phyloP scores from a whole-genome alignment of 2,888 invertebrate species.

The Dasypolia templi region DNA sequence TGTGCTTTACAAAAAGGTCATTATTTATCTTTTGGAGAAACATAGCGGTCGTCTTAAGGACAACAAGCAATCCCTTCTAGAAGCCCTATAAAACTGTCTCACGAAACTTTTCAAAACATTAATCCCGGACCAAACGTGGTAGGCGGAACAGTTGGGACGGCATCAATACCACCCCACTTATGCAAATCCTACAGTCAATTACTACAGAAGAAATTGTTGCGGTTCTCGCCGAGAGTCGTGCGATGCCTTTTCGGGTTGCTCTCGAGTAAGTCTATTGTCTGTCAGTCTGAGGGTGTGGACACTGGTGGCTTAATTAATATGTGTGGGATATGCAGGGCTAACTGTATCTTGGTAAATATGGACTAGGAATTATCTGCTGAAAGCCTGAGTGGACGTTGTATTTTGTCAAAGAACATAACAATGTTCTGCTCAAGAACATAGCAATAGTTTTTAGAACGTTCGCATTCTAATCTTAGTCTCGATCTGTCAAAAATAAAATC shows the following conservation, averaged over 20 bases:
- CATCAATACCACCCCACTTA: conserved; percentile 73
- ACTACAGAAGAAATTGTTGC: conserved; percentile 84
- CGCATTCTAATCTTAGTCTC: too few species aligned
- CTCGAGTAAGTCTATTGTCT: conserved; percentile 79
- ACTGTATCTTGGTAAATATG: conserved; percentile 2
- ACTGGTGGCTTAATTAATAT: conserved; percentile 52
- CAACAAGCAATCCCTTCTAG: neutral
- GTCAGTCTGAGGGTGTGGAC: conserved; percentile 65
- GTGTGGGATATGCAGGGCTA: conserved; percentile 9
- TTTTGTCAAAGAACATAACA: neutral
- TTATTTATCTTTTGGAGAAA: neutral
- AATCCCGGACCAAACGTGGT: conserved; percentile 61
- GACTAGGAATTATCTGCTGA: neutral
- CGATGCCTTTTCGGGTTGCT: conserved; percentile 81
- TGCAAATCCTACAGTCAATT: conserved; percentile 85
- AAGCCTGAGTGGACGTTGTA: neutral
- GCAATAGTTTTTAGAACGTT: too few species aligned
- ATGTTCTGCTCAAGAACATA: too few species aligned
- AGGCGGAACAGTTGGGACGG: conserved; percentile 57
- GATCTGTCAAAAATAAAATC: too few species aligned
- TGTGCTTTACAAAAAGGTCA: neutral
- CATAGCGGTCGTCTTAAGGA: neutral
- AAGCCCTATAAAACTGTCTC: conserved; percentile 26
- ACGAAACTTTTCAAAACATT: conserved; percentile 38
- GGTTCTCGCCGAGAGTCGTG: conserved; percentile 74